Conservation (phyloP, 2,113 vertebrate genomes). For the Pomatostomus ruficeps region DNA sequence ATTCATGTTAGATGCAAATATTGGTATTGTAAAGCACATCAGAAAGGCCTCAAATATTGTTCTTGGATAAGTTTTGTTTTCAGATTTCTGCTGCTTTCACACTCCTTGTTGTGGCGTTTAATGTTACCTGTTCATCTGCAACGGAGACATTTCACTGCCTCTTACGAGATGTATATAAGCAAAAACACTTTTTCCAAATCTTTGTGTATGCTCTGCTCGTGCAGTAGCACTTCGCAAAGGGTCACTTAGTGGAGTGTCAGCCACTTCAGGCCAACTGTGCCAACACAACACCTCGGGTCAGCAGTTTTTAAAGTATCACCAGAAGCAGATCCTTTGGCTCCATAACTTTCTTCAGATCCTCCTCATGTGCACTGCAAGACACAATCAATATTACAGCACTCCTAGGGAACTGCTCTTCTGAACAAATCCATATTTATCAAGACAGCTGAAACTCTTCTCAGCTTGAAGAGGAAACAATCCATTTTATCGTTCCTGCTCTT, state of each 20-base stretch:
- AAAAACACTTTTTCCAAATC: not conserved
- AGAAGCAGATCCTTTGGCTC: not conserved
- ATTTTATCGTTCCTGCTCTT: not conserved
- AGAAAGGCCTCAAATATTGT: not conserved
- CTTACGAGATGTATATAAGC: not conserved
- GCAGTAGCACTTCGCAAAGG: not conserved
- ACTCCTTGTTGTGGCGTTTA: not conserved
- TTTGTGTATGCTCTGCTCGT: not conserved
- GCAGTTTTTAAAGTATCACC: not conserved
- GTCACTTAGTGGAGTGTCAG: not conserved
- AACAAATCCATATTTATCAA: not conserved
- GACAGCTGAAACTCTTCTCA: not conserved
- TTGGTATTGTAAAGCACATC: not conserved
- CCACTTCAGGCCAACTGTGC: not conserved
- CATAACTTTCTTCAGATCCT: not conserved
- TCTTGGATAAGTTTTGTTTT: not conserved
- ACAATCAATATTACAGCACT: not conserved
- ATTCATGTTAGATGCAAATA: not conserved
- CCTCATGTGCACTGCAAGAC: not conserved
- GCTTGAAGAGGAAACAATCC: not conserved
- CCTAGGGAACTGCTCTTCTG: not conserved
- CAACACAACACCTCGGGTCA: not conserved
- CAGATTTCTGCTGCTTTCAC: not conserved
- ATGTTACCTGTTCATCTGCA: not conserved
- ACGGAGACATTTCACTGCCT: not conserved